Conservation (phyloP, 2,797 vertebrate genomes). For the Loriculus beryllinus region DNA sequence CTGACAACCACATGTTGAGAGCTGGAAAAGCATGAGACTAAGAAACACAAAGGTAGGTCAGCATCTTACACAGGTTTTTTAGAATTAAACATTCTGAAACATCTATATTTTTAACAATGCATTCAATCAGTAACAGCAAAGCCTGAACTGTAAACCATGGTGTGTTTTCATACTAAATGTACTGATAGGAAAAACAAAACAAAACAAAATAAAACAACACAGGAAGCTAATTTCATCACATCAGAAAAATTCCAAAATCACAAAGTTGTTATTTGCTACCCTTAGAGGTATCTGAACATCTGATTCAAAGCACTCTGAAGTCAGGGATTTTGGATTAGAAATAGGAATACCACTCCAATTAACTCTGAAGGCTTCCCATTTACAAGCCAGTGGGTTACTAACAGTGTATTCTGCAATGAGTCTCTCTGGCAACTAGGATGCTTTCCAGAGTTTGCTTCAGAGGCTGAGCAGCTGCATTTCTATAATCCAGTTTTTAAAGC, state of each 20-base stretch:
- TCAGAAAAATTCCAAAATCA: not conserved
- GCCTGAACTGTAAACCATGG: not conserved
- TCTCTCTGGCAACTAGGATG: not conserved
- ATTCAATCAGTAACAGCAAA: not conserved
- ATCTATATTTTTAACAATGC: not conserved
- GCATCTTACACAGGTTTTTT: not conserved
- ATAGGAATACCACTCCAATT: not conserved
- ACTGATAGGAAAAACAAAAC: not conserved
- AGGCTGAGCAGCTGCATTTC: conserved; percentile 16
- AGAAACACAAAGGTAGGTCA: not conserved
- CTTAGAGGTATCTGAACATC: not conserved
- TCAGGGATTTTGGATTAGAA: not conserved
- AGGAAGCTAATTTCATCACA: not conserved
- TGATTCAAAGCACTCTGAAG: not conserved
- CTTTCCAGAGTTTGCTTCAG: conserved; percentile 1
- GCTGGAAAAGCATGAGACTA: not conserved
- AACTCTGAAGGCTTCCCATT: not conserved
- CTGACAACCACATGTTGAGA: not conserved
- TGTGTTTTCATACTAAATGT: not conserved
- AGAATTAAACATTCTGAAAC: not conserved
- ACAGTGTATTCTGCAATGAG: not conserved
- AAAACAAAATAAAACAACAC: not conserved
- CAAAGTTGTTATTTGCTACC: not conserved
- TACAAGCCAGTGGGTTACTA: not conserved
- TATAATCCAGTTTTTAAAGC: not conserved